phyloP scores from a whole-genome alignment of 2,113 vertebrate species.

The Theristicus caerulescens region DNA sequence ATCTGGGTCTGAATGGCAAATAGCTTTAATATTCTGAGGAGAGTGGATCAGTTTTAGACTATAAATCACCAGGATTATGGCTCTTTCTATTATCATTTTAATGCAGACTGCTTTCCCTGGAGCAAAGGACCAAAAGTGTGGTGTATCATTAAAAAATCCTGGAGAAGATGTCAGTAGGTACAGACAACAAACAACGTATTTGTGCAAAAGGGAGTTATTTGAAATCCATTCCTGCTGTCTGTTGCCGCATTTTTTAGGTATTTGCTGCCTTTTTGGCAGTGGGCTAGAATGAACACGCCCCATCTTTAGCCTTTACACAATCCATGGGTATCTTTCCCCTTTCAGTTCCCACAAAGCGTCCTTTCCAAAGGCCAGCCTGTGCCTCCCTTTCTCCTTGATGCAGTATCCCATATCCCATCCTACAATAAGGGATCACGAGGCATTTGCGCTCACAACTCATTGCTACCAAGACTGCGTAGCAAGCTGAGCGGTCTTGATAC shows the following conservation, averaged over 20 bases:
- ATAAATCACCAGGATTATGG: constrained; percentile 14
- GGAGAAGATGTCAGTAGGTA: not conserved
- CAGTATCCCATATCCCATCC: not conserved
- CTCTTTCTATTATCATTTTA: not conserved
- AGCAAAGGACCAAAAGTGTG: not conserved
- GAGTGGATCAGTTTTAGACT: not conserved
- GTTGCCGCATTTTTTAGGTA: not conserved
- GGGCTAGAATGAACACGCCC: not conserved
- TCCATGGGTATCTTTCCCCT: fast-evolving
- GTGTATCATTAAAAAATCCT: not conserved
- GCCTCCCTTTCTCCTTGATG: not conserved
- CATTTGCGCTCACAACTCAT: not conserved
- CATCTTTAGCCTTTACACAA: not conserved
- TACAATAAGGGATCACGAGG: not conserved
- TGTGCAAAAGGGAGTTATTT: not conserved
- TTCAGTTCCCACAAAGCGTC: not conserved
- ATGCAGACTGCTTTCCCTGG: not conserved
- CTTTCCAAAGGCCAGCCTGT: not conserved
- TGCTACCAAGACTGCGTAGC: not conserved
- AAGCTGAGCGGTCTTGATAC: not conserved
- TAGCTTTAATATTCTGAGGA: not conserved
- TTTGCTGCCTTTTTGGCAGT: not conserved
- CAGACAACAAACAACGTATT: not conserved
- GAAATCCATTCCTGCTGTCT: not conserved
- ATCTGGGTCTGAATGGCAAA: not conserved